Conservation (phyloP, 2,888 invertebrate genomes). For the Drosophila paucipuncta region DNA sequence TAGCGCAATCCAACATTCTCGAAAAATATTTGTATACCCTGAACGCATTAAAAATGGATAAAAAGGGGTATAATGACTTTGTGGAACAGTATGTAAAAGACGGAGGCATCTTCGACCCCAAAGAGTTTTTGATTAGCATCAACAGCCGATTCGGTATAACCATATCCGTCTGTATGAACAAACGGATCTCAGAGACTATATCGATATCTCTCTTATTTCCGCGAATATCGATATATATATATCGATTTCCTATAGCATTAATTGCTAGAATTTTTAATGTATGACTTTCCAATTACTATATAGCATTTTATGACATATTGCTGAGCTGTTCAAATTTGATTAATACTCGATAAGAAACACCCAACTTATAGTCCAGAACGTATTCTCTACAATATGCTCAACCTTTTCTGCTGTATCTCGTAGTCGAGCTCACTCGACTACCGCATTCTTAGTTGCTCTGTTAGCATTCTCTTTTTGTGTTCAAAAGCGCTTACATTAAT, state of each 20-base stretch:
- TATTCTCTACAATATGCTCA: not conserved
- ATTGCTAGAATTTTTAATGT: not conserved
- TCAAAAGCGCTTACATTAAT: constrained; percentile 39
- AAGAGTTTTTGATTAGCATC: not conserved
- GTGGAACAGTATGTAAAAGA: not conserved
- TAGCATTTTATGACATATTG: not conserved
- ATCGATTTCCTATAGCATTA: not conserved
- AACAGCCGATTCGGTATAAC: not conserved
- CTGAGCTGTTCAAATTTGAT: not conserved
- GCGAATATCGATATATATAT: not conserved
- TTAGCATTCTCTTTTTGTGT: constrained; percentile 31
- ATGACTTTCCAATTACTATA: not conserved
- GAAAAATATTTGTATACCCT: not conserved
- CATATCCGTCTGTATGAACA: not conserved
- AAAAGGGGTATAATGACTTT: not conserved
- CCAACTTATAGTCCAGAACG: not conserved
- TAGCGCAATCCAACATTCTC: constrained; percentile 21
- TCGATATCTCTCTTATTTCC: not conserved
- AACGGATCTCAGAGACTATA: not conserved
- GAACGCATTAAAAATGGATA: not conserved
- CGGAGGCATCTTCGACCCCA: not conserved
- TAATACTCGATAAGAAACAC: not conserved
- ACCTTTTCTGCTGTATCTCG: not conserved
- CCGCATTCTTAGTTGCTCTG: not conserved
- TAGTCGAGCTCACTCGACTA: not conserved